These are phyloP conservation scores for Pachypanchax playfairii DNA, from an alignment of 2,113 vertebrate genomes.

Conservation along the genomic window DNA sequence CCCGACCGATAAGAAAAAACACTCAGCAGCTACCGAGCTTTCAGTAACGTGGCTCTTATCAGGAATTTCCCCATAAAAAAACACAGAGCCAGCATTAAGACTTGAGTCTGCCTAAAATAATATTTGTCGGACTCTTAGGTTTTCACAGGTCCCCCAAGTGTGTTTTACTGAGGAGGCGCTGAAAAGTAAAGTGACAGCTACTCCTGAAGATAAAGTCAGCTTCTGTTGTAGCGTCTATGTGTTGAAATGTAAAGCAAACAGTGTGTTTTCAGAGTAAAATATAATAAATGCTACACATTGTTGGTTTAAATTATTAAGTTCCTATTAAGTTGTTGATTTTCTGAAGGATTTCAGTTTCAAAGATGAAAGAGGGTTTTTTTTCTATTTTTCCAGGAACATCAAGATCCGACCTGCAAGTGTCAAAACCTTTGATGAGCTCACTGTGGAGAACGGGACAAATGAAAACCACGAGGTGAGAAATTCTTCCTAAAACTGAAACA, in stretches of 20 bases:
- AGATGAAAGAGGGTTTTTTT: conserved; percentile 26
- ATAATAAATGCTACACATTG: conserved; percentile 38
- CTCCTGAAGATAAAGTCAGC: conserved; percentile 60
- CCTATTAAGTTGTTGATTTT: too few relatives aligned
- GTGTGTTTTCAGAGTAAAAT: conserved; percentile 58
- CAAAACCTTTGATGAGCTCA: conserved; percentile 91
- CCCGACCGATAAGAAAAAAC: conserved; percentile 65
- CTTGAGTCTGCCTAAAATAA: conserved; percentile 75
- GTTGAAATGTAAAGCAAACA: conserved; percentile 64
- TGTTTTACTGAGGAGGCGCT: conserved; percentile 72
- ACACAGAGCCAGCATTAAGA: conserved; percentile 52
- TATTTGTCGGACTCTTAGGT: conserved; percentile 72
- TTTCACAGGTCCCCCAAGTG: conserved; percentile 66
- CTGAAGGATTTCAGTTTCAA: too few relatives aligned
- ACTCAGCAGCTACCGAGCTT: conserved; percentile 12
- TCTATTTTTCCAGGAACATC: conserved; percentile 73
- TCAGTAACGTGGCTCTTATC: conserved; percentile 52
- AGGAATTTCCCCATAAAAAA: conserved; percentile 71
- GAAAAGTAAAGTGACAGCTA: conserved; percentile 71
- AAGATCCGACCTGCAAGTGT: conserved; percentile 87
- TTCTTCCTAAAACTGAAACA: conserved; percentile 8
- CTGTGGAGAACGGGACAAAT: conserved; percentile 80
- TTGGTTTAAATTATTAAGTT: conserved; percentile 62
- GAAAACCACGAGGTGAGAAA: conserved; percentile 81
- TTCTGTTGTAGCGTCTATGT: conserved; percentile 50